These are phyloP conservation scores for Leiothrix lutea DNA, from an alignment of 2,113 vertebrate genomes.

Conservation along the genomic window DNA sequence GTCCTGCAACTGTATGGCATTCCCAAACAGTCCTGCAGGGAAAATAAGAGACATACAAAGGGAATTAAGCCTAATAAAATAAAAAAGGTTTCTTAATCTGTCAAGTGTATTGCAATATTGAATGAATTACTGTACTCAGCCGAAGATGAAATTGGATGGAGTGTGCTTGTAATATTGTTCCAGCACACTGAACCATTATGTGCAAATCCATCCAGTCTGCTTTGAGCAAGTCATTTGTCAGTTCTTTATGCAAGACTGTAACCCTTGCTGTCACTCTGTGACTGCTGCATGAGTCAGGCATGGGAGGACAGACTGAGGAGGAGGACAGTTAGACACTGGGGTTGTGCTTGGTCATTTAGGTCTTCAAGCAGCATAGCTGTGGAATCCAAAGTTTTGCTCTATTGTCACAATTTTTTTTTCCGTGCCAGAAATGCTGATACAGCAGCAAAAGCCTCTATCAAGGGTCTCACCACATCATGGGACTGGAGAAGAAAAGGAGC, in stretches of 20 bases:
- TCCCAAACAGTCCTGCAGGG: background rate
- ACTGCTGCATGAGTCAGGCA: background rate
- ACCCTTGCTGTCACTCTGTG: background rate
- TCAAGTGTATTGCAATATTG: constrained; percentile 5
- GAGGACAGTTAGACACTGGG: background rate
- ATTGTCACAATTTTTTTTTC: background rate
- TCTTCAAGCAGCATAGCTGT: background rate
- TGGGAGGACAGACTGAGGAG: background rate
- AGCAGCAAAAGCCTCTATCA: constrained; percentile 46
- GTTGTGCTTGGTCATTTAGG: background rate
- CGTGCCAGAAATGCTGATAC: constrained; percentile 50
- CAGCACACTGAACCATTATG: background rate
- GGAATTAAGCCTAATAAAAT: constrained; percentile 13
- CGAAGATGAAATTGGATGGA: background rate
- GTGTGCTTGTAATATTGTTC: background rate
- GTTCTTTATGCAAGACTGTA: background rate
- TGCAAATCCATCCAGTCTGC: background rate
- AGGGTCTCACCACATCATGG: constrained; percentile 28
- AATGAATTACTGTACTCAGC: background rate
- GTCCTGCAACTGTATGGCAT: background rate
- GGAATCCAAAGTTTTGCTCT: constrained; percentile 4
- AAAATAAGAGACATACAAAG: background rate
- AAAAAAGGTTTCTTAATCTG: constrained; percentile 17
- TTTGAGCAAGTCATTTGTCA: background rate
- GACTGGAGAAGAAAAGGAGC: background rate